Evolutionary conservation across 2,113 vertebrate genomes (phyloP).

Genomic region (Bostrychus sinensis): DNA sequence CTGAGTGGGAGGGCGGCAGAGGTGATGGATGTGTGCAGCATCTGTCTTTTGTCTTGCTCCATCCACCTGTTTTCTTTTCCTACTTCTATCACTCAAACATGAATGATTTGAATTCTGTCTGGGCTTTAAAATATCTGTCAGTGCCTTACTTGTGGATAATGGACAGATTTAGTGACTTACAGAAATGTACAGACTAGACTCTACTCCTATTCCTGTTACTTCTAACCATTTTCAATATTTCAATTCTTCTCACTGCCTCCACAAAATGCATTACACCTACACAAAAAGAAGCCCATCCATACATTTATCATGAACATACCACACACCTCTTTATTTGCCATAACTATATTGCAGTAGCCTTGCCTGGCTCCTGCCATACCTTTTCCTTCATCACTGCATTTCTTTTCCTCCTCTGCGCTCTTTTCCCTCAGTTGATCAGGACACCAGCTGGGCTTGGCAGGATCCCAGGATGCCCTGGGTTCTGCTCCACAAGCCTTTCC

Average conservation of each 20-base stretch:
- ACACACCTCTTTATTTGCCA: conserved; percentile 21
- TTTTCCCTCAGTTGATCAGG: conserved; percentile 27
- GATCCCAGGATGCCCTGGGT: conserved; percentile 61
- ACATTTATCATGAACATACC: conserved; percentile 26
- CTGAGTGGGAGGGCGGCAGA: conserved; percentile 20
- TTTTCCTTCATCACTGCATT: background rate
- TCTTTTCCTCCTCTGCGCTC: conserved; percentile 33
- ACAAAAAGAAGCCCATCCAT: background rate
- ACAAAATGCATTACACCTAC: conserved; percentile 25
- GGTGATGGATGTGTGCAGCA: conserved; percentile 39
- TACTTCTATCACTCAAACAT: conserved; percentile 42
- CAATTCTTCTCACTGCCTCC: conserved; percentile 41
- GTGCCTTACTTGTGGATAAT: conserved; percentile 60
- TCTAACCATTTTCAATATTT: conserved; percentile 33
- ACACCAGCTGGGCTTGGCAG: conserved; percentile 64
- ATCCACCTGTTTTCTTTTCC: conserved; percentile 47
- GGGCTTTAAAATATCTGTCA: conserved; percentile 57
- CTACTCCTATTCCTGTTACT: conserved; percentile 17
- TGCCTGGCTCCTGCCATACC: conserved; percentile 20
- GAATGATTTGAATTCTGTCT: conserved; percentile 52
- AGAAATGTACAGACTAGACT: conserved; percentile 42
- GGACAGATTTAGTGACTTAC: conserved; percentile 59
- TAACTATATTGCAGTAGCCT: background rate
- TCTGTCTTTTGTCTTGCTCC: conserved; percentile 40
- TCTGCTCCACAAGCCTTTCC: conserved; percentile 64